Conservation (phyloP, 2,113 vertebrate genomes). For the Silurus asotus region DNA sequence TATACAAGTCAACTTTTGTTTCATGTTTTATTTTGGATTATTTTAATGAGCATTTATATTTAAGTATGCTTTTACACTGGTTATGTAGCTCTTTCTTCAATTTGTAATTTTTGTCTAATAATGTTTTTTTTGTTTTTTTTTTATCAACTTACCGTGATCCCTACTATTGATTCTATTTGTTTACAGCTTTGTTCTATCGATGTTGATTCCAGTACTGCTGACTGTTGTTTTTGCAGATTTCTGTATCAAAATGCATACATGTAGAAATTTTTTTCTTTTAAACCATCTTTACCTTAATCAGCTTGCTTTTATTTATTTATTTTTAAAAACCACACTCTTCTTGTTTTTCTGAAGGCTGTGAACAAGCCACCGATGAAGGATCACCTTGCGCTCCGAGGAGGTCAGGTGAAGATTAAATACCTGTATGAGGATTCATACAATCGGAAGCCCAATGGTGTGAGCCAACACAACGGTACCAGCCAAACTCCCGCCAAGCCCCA, state of each 20-base stretch:
- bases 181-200: conserved; percentile 31
- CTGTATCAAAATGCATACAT: background rate
- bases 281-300: background rate
- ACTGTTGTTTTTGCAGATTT: background rate
- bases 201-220: background rate
- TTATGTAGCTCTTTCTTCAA: background rate
- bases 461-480: conserved; percentile 71
- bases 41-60: too few species aligned
- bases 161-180: background rate
- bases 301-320: background rate
- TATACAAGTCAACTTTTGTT: too few species aligned
- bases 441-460: conserved; percentile 72
- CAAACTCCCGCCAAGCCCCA: conserved; percentile 73
- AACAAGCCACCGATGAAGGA: conserved; percentile 82
- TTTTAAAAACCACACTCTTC: background rate
- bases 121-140: background rate
- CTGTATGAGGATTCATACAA: conserved; percentile 89
- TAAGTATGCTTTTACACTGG: background rate
- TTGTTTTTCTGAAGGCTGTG: conserved; percentile 59
- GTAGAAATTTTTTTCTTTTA: background rate
- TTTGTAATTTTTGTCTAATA: background rate
- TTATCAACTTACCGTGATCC: background rate
- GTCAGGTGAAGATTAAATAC: conserved; percentile 90
- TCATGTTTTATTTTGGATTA: too few species aligned
- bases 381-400: conserved; percentile 74